Percentiles rank a stretch among this genome's conserved stretches.
Conservation (phyloP, 1,140 invertebrate species). For the Liolophura sinensis region DNA sequence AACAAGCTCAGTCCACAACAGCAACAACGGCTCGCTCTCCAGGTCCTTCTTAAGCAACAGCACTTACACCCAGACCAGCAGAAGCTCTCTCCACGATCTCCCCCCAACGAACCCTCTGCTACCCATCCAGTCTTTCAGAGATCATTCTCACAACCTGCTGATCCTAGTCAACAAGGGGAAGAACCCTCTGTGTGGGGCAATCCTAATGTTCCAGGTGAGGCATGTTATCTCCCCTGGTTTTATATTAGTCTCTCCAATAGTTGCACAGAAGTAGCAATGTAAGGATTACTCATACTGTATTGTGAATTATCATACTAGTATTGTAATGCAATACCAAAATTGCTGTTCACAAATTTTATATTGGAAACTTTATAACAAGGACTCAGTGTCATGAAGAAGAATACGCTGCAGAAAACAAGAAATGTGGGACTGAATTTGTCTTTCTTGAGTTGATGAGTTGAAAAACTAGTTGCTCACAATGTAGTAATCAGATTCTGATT, state of each 20-base stretch:
- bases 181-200: constrained; percentile 30
- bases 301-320: no score
- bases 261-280: no score
- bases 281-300: no score
- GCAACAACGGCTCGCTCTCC: constrained; percentile 63
- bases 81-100: constrained; percentile 36
- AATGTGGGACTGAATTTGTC: no score
- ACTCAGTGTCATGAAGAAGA: no score
- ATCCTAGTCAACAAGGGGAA: constrained; percentile 20
- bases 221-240: background rate
- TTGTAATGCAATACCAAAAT: no score
- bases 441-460: no score
- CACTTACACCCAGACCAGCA: constrained; percentile 28
- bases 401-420: no score
- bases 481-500: background rate
- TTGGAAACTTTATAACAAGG: no score
- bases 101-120: constrained; percentile 19
- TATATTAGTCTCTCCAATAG: no score
- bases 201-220: constrained; percentile 11
- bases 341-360: no score
- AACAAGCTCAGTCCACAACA: constrained; percentile 64
- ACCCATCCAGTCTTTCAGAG: constrained; percentile 22
- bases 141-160: constrained; percentile 32
- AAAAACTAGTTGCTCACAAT: no score
- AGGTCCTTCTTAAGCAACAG: constrained; percentile 48